Evolutionary conservation across 2,888 invertebrate species (phyloP), one percentile per base, ranked within the genome.

Genomic region (Neoscelio sp.): DNA sequence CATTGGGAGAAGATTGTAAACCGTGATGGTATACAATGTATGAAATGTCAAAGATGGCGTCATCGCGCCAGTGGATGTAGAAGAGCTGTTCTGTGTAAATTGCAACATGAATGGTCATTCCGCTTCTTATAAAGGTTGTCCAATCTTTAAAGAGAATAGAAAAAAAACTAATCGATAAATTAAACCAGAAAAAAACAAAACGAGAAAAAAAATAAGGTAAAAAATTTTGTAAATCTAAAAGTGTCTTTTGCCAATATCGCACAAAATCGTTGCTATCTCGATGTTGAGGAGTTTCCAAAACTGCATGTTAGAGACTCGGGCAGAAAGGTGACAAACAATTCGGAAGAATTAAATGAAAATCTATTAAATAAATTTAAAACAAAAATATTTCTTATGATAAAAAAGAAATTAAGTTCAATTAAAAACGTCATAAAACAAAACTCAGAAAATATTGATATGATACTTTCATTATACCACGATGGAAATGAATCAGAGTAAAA

Each of bases 1-100:
- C n/a, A 13, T 0, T 74, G 70, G 77, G 58, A 80, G 23, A 23
- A 23, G 7, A 26, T 35, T 1, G 2, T 1, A 18, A 44, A 48
- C 15, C 26, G 12, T 4, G n/a, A 58, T 2, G 42, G 28, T 1
- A 28, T 42, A n/a, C 42, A 58, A 40, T 58, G 58, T 17, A 42
- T 15, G 17, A 42, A 26, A 0, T 58, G 58, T 28, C 40, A 58
- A 15, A 6, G 20, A 2, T 5, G 6, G 4, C 26, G 48, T 2
- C 38, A 54, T 35, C 3, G 28, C 12, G 10, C 33, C 8, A 20
- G 18, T 17, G 1, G 5, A 15, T 3, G 15, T 17, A 42, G 2
- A 6, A 13, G 2, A 35, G 2, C 2, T 35, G 1, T 35, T 35
- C 10, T 52, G 52, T 17, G 33, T 30, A n/a, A 15, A 33, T 17